Conservation (phyloP, 1,140 invertebrate species). For the Gryllus bimaculatus region DNA sequence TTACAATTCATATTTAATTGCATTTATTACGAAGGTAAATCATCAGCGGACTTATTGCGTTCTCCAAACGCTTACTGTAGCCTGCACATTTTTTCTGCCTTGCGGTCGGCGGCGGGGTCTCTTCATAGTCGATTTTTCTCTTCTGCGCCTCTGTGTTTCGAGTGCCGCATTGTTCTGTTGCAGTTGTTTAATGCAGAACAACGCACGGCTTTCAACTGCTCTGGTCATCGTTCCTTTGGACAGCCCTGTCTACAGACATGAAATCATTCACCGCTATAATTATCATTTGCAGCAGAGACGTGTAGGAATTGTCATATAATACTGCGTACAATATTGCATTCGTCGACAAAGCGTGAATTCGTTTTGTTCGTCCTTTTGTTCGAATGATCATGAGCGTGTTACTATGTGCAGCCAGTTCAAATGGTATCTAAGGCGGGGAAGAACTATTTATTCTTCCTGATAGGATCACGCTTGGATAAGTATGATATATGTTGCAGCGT, state of each 20-base stretch:
- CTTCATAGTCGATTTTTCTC: too few species aligned
- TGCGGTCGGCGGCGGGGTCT: too few species aligned
- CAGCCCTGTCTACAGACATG: not conserved
- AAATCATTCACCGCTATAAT: not conserved
- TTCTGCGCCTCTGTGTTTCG: too few species aligned
- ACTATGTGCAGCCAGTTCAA: not conserved
- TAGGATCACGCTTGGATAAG: not conserved
- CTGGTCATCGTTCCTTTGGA: too few species aligned
- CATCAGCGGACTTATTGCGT: not conserved
- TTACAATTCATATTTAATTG: conserved; percentile 2
- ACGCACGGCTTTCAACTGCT: too few species aligned
- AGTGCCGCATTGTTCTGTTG: too few species aligned
- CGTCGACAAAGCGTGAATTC: too few species aligned
- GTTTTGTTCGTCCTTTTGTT: too few species aligned
- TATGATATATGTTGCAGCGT: not conserved
- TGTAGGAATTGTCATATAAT: not conserved
- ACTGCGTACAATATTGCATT: not conserved
- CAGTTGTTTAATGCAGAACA: too few species aligned
- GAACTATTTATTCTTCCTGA: not conserved
- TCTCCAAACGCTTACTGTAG: not conserved
- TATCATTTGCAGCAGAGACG: not conserved
- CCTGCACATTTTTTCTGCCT: too few species aligned
- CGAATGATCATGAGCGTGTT: too few species aligned
- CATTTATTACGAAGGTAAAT: not conserved
- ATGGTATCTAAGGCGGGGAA: not conserved